Base-by-base conservation (phyloP, 2,888 invertebrate genomes). In the Andrena bicolor region DNA sequence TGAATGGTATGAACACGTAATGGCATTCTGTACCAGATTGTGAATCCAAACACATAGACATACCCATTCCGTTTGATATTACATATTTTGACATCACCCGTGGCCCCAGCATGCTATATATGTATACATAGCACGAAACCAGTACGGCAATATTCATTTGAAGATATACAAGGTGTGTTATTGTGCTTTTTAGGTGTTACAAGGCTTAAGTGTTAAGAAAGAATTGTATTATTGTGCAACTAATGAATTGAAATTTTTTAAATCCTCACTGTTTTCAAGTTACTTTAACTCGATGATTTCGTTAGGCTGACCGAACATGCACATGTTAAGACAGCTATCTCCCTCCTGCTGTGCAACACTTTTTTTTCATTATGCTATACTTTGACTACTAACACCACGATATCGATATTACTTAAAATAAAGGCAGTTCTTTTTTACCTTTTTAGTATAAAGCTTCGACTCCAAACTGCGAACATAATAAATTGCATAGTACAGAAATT, bases 41-140 rank as follows among this genome's bases (percentile, higher is more conserved):
- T 72, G 75, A 88, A 85, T 88, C 56, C 56, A 63, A 82, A 79
- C 64, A 72, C 16, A 41, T 86, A 83, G 83, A 86, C 81, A 83
- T 80, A 78, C 75, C 80, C 80, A 85, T 86, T 85, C 72, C 70
- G 60, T 82, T 81, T 88, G 85, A 88, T 83, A 78, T 85, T 85
- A 83, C 65, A 80, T 80, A 72, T 84, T 75, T 83, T 87, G 87
- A 86, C 71, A 86, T 84, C 82, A 88, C 85, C 82, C 75, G 82
- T 88, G 88, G 88, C 85, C 88, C 88, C 88, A 85, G 70, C 85
- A 81, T 85, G 84, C 85, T 88, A 69, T 76, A 69, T 76, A 79
- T 75, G 75, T 73, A 69, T 63, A 77, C 64, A 76, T 85, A 88
- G 86, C 86, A 81, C 51, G 85, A 85, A 81, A 85, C 80, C 83